These are phyloP conservation scores for Mesopsocus fuscifrons DNA, from an alignment of 2,888 invertebrate species.

Conservation along the genomic window DNA sequence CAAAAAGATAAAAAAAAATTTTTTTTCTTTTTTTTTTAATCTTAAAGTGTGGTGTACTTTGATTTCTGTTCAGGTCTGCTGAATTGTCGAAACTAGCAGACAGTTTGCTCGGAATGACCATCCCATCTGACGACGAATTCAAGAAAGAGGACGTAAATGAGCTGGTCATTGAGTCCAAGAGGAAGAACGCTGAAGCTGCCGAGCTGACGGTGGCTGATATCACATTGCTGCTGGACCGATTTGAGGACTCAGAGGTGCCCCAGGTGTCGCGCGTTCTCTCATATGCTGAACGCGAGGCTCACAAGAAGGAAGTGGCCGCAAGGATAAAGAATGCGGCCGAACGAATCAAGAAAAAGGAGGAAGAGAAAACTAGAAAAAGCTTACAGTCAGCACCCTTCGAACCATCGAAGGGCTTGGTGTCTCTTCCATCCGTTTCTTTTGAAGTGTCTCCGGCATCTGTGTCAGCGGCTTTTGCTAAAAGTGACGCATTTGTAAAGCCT, in stretches of 20 bases:
- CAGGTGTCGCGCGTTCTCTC: background rate
- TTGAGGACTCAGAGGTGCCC: background rate
- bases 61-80: conserved; percentile 18
- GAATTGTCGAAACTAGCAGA: conserved; percentile 19
- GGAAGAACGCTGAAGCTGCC: background rate
- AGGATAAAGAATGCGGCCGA: background rate
- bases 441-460: conserved; percentile 7
- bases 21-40: no score
- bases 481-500: no score
- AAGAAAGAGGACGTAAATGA: background rate
- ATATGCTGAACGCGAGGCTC: background rate
- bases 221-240: background rate
- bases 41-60: no score
- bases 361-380: no score
- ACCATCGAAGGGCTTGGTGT: no score
- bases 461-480: background rate
- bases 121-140: conserved; percentile 11
- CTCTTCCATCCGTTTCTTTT: background rate
- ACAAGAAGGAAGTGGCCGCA: background rate
- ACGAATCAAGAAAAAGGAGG: background rate
- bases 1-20: no score
- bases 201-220: background rate
- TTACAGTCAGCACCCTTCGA: no score
- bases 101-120: conserved; percentile 17
- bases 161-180: background rate